Base-by-base conservation (phyloP, 2,888 invertebrate genomes). In the Drosophila mayaguana region DNA sequence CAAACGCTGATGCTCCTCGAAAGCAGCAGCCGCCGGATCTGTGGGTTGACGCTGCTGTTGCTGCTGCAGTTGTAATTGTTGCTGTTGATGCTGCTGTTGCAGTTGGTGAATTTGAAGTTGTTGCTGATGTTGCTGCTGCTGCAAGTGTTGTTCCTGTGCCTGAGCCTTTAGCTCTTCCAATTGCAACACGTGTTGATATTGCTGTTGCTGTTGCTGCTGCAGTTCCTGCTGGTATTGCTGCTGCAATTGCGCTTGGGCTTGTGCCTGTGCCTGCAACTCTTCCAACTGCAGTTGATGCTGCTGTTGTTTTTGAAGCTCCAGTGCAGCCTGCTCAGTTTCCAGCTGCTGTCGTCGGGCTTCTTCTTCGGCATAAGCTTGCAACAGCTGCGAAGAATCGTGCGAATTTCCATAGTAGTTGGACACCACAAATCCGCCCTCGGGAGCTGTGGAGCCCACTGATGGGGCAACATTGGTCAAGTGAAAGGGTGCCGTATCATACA, bases 401-500 rank as follows among this genome's bases (percentile, higher is more conserved):
- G 87, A 71, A 54, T 91, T 91, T 16, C 90, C 91, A 72, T 91
- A 92, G 66, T 88, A 92, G 63, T 92, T 93, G 1, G 93, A 93
- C 3, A 92, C 92, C 9, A 92, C 88, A 72, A 93, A 92, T 7
- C 92, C 92, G 0, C 90, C 85, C 63, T 91, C 88, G 0, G 91
- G 84, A 4, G 81, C 77, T 3, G 85, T 63, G 0, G 81, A 68
- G 1, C 80, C 66, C 3, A 84, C 74, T 11, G 85, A 80, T 1
- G 78, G 64, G 0, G 80, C 91, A 2, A 86, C 80, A 61, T 92
- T 92, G 45, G 90, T 76, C 63, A 91, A 64, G 53, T 88, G 90
- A 72, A 91, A 91, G 0, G 91, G 82, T 2, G 89, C 90, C 2
- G 88, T 86, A 36, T 90, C 85, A 50, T 82, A 85, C 25, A 78